Conservation (phyloP, 2,888 invertebrate species). For the Mylabris sibirica region DNA sequence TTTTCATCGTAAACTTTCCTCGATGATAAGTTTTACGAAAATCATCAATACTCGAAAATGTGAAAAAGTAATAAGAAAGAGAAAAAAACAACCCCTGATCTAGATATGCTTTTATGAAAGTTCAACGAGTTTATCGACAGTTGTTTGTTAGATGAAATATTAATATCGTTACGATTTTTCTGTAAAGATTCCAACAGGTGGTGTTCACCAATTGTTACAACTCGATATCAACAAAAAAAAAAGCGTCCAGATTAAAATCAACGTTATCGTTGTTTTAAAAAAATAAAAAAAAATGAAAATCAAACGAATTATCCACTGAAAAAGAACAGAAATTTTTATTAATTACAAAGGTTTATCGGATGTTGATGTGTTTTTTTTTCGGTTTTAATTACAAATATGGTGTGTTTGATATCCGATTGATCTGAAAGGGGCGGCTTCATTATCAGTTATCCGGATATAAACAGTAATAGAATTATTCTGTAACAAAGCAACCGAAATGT, state of each 20-base stretch:
- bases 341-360: not conserved
- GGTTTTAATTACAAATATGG: not conserved
- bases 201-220: not conserved
- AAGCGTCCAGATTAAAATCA: no score
- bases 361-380: not conserved
- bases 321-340: not conserved
- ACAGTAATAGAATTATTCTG: slow-evolving; percentile 28
- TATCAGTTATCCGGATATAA: slow-evolving; percentile 1
- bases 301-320: not conserved
- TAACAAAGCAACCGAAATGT: slow-evolving; percentile 5
- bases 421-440: not conserved
- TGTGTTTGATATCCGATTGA: not conserved
- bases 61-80: slow-evolving; percentile 36
- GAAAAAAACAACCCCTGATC: no score
- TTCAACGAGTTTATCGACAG: not conserved
- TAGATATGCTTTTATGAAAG: not conserved
- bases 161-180: not conserved
- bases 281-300: not conserved
- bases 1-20: no score
- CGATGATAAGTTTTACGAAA: not conserved
- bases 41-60: slow-evolving; percentile 36
- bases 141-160: not conserved
- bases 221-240: no score
- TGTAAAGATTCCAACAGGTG: not conserved
- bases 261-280: not conserved